Evolutionary conservation across 23 tunicate species (phyloP).

Genomic region (Oikopleura dioica): DNA sequence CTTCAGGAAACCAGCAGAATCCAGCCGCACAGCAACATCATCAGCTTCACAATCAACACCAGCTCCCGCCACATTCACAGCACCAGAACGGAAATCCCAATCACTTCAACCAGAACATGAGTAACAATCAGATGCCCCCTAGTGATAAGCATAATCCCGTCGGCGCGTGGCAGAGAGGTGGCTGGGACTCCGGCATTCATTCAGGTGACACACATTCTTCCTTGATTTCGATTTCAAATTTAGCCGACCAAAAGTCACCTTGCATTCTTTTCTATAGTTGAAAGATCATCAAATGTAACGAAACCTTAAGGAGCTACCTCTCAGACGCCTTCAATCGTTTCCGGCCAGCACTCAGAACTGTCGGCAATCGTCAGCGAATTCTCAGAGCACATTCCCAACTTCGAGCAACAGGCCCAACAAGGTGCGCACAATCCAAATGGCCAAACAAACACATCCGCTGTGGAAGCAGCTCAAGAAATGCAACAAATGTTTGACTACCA

Average conservation of each 20-base stretch:
- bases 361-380: not conserved
- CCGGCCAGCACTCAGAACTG: not conserved
- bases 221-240: too few relatives aligned
- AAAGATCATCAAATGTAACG: not conserved
- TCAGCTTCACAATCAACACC: too few relatives aligned
- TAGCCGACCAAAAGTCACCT: too few relatives aligned
- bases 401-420: not conserved
- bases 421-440: not conserved
- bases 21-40: too few relatives aligned
- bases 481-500: not conserved
- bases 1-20: too few relatives aligned
- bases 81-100: not conserved
- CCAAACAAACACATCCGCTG: too few relatives aligned
- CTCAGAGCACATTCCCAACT: not conserved
- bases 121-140: not conserved
- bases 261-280: too few relatives aligned
- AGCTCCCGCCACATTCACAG: too few relatives aligned
- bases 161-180: constrained; percentile 26
- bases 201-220: constrained; percentile 9
- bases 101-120: not conserved
- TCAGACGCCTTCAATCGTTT: constrained; percentile 45
- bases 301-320: constrained; percentile 39
- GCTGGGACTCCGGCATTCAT: constrained; percentile 73
- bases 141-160: not conserved
- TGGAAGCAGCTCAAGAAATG: not conserved